Evolutionary conservation across 1,140 invertebrate genomes (phyloP).

Genomic region (Ctenoplectra terminalis): DNA sequence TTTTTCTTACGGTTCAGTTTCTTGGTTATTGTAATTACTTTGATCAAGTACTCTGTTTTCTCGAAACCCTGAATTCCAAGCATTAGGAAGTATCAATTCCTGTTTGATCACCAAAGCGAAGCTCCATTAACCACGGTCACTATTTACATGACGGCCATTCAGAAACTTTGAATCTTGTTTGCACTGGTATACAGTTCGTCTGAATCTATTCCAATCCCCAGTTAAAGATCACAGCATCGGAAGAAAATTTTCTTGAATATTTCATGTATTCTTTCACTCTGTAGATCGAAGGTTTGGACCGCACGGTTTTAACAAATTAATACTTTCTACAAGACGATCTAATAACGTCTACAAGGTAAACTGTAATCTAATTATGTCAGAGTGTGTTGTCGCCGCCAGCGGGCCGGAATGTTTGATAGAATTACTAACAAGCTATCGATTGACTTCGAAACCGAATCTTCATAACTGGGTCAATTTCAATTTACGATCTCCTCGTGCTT

Average conservation of each 20-base stretch:
- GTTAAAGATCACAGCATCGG: not conserved
- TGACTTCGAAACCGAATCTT: slow-evolving; percentile 23
- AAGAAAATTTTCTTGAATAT: too few species aligned
- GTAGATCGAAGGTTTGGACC: not conserved
- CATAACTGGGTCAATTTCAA: slow-evolving; percentile 11
- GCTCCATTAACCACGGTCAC: too few species aligned
- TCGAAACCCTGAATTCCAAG: not conserved
- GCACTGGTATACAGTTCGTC: not conserved
- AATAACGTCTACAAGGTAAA: not conserved
- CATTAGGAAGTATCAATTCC: not conserved
- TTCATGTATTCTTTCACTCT: not conserved
- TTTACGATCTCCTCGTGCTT: not conserved
- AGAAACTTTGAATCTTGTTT: not conserved
- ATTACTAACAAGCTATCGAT: slow-evolving; percentile 13
- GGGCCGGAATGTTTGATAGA: not conserved
- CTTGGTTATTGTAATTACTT: too few species aligned
- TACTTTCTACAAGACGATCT: not conserved
- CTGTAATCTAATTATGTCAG: not conserved
- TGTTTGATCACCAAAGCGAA: not conserved
- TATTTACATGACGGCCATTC: not conserved
- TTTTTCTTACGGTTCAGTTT: too few species aligned
- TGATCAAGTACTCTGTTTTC: too few species aligned
- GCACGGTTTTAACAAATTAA: not conserved
- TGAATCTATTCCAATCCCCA: not conserved
- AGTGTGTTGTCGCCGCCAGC: not conserved